Percentiles rank a stretch among this genome's conserved stretches.
phyloP scores from a whole-genome alignment of 2,113 vertebrate species.

The Callopanchax toddi region DNA sequence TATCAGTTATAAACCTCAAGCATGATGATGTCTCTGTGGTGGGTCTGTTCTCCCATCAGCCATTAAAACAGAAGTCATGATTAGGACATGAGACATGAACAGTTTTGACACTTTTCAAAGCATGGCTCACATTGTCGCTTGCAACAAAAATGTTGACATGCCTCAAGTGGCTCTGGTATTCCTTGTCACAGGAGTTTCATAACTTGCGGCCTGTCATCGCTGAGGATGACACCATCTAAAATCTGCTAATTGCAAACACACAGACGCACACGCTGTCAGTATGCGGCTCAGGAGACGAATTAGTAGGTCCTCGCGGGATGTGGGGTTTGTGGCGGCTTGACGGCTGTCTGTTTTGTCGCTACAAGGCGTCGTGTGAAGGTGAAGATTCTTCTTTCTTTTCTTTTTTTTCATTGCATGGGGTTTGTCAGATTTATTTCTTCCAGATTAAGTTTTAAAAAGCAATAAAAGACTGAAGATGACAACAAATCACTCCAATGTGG shows the following conservation, averaged over 20 bases:
- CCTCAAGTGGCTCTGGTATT: slow-evolving; percentile 1
- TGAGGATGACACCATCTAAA: slow-evolving; percentile 41
- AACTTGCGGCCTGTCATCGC: slow-evolving; percentile 62
- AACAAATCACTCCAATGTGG: slow-evolving; percentile 26
- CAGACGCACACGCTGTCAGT: slow-evolving; percentile 32
- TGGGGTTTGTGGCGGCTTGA: not conserved
- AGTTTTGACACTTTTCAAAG: slow-evolving; percentile 27
- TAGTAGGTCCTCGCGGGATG: slow-evolving; percentile 5
- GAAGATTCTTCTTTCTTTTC: not conserved
- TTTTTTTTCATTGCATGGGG: not conserved
- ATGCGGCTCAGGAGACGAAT: slow-evolving; percentile 27
- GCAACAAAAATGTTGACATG: slow-evolving; percentile 12
- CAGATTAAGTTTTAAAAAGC: too few relatives aligned
- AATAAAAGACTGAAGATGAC: slow-evolving; percentile 1
- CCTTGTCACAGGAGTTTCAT: slow-evolving; percentile 28
- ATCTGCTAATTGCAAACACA: slow-evolving; percentile 61
- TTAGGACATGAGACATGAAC: not conserved
- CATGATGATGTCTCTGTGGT: not conserved
- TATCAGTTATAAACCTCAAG: not conserved
- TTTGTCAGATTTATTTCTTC: not conserved
- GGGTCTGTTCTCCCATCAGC: not conserved
- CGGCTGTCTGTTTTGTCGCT: not conserved
- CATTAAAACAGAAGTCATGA: too few relatives aligned
- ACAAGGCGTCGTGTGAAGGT: not conserved
- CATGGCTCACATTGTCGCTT: slow-evolving; percentile 24